These are phyloP conservation scores for Elephantulus edwardii DNA, from an alignment of 2,113 vertebrate genomes.

Conservation along the genomic window DNA sequence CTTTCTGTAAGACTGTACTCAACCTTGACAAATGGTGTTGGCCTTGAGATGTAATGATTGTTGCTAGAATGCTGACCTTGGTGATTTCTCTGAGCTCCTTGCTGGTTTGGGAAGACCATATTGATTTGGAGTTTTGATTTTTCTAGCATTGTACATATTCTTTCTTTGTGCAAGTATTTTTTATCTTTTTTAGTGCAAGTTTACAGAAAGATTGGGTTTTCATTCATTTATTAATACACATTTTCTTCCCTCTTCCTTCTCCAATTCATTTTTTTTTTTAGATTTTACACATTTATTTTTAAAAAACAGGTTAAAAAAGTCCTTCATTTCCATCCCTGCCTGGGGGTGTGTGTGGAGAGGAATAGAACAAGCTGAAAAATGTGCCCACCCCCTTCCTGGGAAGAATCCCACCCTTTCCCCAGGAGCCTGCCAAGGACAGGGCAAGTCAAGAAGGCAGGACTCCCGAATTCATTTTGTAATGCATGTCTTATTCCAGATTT, in stretches of 20 bases:
- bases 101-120: conserved; percentile 21
- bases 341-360: conserved; percentile 63
- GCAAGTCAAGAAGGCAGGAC: conserved; percentile 56
- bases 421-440: conserved; percentile 31
- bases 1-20: background rate
- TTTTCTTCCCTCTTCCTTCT: no score
- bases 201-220: no score
- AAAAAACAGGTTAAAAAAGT: conserved; percentile 79
- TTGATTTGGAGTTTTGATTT: background rate
- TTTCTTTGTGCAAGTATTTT: background rate
- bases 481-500: no score
- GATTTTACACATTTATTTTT: conserved; percentile 79
- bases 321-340: conserved; percentile 81
- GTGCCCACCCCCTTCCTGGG: background rate
- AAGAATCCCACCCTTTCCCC: conserved; percentile 2
- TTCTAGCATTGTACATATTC: background rate
- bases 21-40: background rate
- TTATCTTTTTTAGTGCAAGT: no score
- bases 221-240: no score
- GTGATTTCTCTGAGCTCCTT: background rate
- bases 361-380: conserved; percentile 59
- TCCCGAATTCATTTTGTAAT: no score
- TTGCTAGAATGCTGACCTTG: background rate
- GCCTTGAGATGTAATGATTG: background rate
- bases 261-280: no score